phyloP scores from a whole-genome alignment of 2,888 invertebrate species.

The Thysanoteuthis rhombus region DNA sequence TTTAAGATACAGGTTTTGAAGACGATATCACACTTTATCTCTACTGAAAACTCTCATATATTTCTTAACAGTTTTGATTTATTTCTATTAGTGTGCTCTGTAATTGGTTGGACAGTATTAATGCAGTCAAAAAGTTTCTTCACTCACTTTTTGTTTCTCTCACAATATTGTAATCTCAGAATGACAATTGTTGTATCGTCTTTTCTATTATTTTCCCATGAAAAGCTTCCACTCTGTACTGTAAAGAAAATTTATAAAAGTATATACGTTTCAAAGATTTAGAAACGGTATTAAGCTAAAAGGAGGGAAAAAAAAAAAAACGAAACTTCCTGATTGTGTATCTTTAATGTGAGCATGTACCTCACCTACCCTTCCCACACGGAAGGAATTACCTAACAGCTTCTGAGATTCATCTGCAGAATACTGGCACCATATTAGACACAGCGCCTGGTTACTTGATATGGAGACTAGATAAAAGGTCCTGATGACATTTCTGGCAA shows the following conservation, averaged over 20 bases:
- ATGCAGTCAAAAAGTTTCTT: too few species aligned
- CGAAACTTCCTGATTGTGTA: neutral
- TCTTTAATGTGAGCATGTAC: neutral
- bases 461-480: neutral
- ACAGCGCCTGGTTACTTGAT: constrained; percentile 12
- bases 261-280: neutral
- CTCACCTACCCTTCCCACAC: neutral
- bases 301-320: neutral
- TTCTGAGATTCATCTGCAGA: neutral
- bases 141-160: neutral
- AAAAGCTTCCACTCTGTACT: neutral
- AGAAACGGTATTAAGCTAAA: neutral
- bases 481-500: neutral
- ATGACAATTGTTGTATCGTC: neutral
- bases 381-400: neutral
- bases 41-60: too few species aligned
- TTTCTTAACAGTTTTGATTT: too few species aligned
- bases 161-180: neutral
- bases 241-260: neutral
- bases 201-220: neutral
- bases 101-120: too few species aligned
- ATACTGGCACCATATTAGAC: neutral
- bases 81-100: too few species aligned
- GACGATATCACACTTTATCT: too few species aligned
- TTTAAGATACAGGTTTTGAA: too few species aligned